Conservation (phyloP, 2,888 invertebrate genomes). For the Dascillus cervinus region DNA sequence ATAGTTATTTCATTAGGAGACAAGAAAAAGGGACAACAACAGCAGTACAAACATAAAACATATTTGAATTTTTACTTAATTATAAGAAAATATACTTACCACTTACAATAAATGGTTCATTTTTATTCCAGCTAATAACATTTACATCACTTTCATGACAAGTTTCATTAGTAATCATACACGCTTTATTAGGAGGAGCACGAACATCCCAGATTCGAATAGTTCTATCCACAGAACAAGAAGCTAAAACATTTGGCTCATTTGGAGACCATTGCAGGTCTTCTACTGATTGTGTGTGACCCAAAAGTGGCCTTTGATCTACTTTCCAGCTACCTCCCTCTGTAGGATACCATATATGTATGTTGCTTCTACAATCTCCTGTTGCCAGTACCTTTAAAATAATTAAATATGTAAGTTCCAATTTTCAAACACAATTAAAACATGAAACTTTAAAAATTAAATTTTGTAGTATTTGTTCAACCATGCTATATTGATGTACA, state of each 20-base stretch:
- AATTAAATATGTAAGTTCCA: no score
- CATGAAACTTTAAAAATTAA: no score
- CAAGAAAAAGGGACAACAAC: no score
- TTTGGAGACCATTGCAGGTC: constrained; percentile 99
- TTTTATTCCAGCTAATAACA: constrained; percentile 94
- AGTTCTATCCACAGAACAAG: constrained; percentile 82
- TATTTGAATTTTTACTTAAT: no score
- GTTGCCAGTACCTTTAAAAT: constrained; percentile 75
- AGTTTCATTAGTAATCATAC: constrained; percentile 78
- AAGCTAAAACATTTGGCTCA: constrained; percentile 81
- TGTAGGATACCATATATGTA: constrained; percentile 86
- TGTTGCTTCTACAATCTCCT: constrained; percentile 88
- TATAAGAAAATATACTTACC: constrained; percentile 45
- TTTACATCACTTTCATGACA: constrained; percentile 92
- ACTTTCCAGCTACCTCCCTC: constrained; percentile 80
- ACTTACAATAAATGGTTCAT: constrained; percentile 84
- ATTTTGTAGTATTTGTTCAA: no score
- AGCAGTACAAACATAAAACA: no score
- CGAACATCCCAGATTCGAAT: constrained; percentile 96
- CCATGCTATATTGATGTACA: no score
- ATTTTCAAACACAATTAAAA: no score
- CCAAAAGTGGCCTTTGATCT: constrained; percentile 79
- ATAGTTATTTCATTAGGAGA: no score
- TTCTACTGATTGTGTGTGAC: constrained; percentile 90
- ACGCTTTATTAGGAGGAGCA: constrained; percentile 77